phyloP scores from a whole-genome alignment of 2,113 vertebrate species.

The Albula glossodonta region DNA sequence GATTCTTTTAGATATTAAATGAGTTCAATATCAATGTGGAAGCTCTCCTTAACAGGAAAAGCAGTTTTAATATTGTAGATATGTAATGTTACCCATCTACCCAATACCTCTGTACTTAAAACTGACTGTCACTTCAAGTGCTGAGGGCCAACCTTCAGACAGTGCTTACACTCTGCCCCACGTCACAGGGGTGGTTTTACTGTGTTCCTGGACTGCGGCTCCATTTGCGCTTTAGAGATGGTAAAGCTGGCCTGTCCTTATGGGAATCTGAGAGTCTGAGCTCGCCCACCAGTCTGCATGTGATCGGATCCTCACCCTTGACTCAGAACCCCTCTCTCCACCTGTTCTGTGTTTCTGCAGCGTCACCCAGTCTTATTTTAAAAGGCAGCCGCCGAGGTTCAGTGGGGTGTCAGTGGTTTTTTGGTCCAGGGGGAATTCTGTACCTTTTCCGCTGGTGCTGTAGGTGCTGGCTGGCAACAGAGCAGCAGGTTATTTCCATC shows the following conservation, averaged over 20 bases:
- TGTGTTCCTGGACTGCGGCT: background rate
- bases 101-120: background rate
- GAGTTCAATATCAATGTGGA: background rate
- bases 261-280: background rate
- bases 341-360: conserved; percentile 32
- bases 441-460: conserved; percentile 31
- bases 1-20: background rate
- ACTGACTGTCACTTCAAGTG: background rate
- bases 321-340: conserved; percentile 30
- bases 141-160: background rate
- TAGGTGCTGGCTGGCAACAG: conserved; percentile 33
- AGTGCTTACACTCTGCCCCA: background rate
- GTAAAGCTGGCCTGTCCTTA: background rate
- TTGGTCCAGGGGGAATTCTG: conserved; percentile 7
- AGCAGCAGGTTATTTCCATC: conserved; percentile 44
- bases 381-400: conserved; percentile 3
- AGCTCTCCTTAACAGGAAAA: too few relatives aligned
- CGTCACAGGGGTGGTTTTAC: background rate
- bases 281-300: background rate
- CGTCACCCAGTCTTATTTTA: conserved; percentile 30
- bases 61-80: background rate
- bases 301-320: conserved; percentile 33
- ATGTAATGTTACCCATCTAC: background rate
- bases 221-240: background rate
- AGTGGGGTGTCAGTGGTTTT: conserved; percentile 19